phyloP scores from a whole-genome alignment of 1,140 invertebrate species.

The Megathymus violae region DNA sequence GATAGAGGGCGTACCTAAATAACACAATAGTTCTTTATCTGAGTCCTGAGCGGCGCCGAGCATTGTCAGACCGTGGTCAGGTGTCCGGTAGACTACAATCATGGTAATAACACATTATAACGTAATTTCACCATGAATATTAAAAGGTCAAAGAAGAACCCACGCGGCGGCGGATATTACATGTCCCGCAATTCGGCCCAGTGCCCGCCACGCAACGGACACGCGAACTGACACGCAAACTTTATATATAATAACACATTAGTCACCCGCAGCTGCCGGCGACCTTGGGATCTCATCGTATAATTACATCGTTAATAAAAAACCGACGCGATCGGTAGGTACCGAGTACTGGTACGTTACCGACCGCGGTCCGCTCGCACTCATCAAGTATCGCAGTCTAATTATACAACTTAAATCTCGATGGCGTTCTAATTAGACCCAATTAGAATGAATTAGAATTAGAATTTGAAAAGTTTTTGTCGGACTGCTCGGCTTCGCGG shows the following conservation, averaged over 20 bases:
- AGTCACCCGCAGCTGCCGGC: neutral
- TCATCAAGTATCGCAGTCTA: too few relatives aligned
- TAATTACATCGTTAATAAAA: neutral
- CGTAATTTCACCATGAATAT: constrained; percentile 11
- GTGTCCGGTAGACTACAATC: constrained; percentile 14
- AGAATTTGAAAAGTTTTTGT: neutral
- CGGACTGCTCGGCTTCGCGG: too few relatives aligned
- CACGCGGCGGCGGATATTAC: constrained; percentile 27
- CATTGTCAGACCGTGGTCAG: too few relatives aligned
- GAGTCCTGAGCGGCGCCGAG: too few relatives aligned
- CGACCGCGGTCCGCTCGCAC: too few relatives aligned
- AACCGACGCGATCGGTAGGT: neutral
- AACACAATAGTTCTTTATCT: too few relatives aligned
- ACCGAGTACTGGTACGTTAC: too few relatives aligned
- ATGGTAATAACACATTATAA: constrained; percentile 13
- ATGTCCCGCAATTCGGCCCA: constrained; percentile 25
- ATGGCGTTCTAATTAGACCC: constrained; percentile 1
- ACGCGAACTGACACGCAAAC: neutral
- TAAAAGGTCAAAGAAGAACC: constrained; percentile 21
- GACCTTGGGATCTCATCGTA: constrained; percentile 1
- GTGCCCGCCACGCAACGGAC: neutral
- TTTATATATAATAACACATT: neutral
- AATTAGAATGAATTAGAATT: constrained; percentile 9
- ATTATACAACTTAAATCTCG: neutral
- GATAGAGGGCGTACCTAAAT: too few relatives aligned